Evolutionary conservation across 2,113 vertebrate genomes (phyloP).

Genomic region (Onychorhynchus coronatus): DNA sequence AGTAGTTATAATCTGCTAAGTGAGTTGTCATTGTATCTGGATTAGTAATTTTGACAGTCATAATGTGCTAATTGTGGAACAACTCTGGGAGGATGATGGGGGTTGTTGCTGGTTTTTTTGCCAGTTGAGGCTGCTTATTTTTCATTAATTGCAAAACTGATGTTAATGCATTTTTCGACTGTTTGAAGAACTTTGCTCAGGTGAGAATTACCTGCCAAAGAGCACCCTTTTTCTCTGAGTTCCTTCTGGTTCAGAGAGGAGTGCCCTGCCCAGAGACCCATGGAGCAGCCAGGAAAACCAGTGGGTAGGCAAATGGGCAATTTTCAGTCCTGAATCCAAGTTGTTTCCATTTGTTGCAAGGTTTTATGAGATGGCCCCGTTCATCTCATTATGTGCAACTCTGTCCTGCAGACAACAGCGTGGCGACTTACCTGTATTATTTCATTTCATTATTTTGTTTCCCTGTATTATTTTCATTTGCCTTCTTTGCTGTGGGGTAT

Average conservation of each 20-base stretch:
- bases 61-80: not conserved
- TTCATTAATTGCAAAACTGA: not conserved
- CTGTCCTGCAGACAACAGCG: not conserved
- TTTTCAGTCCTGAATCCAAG: not conserved
- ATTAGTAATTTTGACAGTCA: not conserved
- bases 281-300: not conserved
- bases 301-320: rapidly evolving
- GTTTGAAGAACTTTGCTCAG: not conserved
- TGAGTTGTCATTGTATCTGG: not conserved
- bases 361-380: not conserved
- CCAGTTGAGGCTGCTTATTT: not conserved
- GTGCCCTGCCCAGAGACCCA: rapidly evolving
- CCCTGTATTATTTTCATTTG: not conserved
- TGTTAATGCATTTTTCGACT: not conserved
- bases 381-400: not conserved
- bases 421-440: not conserved
- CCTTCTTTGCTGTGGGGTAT: not conserved
- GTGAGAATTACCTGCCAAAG: not conserved
- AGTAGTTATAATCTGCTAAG: not conserved
- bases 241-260: not conserved
- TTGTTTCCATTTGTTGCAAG: not conserved
- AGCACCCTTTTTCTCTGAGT: not conserved
- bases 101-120: not conserved
- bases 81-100: not conserved
- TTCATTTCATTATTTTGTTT: not conserved